A percentile compares a stretch with the other conserved stretches of the same genome.
These are phyloP conservation scores for Phainopepla nitens DNA, from an alignment of 2,113 vertebrate genomes.

Conservation along the genomic window DNA sequence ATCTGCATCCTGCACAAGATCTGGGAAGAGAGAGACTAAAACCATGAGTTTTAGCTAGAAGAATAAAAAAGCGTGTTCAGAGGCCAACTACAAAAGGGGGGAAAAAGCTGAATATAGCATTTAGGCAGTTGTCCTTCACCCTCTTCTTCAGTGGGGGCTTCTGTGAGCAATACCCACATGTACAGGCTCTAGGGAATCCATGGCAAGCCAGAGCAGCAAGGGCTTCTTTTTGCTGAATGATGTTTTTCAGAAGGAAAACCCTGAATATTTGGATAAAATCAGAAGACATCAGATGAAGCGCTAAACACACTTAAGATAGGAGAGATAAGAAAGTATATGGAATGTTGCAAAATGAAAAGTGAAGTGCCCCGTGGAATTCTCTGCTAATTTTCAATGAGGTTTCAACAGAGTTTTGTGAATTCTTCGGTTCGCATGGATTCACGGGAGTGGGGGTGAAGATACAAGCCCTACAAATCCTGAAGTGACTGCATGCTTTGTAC, in stretches of 20 bases:
- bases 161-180: background rate
- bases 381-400: background rate
- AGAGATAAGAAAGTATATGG: background rate
- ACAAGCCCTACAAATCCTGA: background rate
- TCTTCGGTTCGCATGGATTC: background rate
- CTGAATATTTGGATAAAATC: background rate
- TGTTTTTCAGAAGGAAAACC: background rate
- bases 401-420: background rate
- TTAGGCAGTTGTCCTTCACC: background rate
- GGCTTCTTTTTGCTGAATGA: background rate
- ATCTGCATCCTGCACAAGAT: background rate
- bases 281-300: background rate
- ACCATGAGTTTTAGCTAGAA: background rate
- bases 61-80: background rate
- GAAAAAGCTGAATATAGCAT: background rate
- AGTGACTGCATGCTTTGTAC: background rate
- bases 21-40: background rate
- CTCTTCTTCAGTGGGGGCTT: background rate
- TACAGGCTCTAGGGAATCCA: background rate
- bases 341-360: background rate
- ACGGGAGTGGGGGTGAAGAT: background rate
- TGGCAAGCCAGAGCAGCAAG: background rate
- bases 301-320: background rate
- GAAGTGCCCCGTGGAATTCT: accelerated
- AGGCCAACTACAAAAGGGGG: background rate